Evolutionary conservation across 2,888 invertebrate species (phyloP), one percentile per base, ranked within the genome.

Genomic region (Pteria penguin): DNA sequence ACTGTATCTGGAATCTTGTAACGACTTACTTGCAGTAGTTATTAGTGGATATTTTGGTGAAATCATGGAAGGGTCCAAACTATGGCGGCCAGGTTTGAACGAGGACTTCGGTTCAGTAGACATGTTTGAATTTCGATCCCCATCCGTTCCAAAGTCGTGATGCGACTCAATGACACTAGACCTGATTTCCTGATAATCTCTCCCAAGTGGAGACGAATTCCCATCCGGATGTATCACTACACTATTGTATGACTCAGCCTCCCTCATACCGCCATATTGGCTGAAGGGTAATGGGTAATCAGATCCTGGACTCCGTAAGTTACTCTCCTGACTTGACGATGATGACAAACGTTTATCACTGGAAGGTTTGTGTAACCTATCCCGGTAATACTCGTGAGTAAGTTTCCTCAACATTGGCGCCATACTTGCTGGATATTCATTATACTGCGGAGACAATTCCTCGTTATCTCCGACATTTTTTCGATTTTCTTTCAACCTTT

Each of bases 321-420:
- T 82, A 60, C 69, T 74, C 27, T 86, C 86, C 75, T 85, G 86
- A 36, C 81, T 80, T 2, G 86, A 85, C 29, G 82, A 78, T 24
- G 84, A 81, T 1, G 88, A 86, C 63, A 82, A 60, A 29, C 84
- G 61, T 76, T 85, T 86, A 33, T 85, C 84, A 77, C 33, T 79
- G 60, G 69, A 67, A 70, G 27, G 79, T 52, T 74, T 79, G 27
- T 74, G 63, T 57, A 81, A 73, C 29, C 78, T 80, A 29, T 84
- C 84, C 55, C 87, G 82, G 76, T 87, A 89, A 73, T 87, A 88
- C 75, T 90, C 90, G 73, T 88, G 86, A 2, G 90, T 87, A 11
- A 90, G 82, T 75, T 88, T 88, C 45, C 90, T 76, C 75, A 90
- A 82, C 78, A 90, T 86, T 4, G 88, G 87, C n/a, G 88, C 87